Evolutionary conservation across 2,113 vertebrate species (phyloP), one percentile per base, ranked within the genome.

Genomic region (Sinocyclocheilus grahami): DNA sequence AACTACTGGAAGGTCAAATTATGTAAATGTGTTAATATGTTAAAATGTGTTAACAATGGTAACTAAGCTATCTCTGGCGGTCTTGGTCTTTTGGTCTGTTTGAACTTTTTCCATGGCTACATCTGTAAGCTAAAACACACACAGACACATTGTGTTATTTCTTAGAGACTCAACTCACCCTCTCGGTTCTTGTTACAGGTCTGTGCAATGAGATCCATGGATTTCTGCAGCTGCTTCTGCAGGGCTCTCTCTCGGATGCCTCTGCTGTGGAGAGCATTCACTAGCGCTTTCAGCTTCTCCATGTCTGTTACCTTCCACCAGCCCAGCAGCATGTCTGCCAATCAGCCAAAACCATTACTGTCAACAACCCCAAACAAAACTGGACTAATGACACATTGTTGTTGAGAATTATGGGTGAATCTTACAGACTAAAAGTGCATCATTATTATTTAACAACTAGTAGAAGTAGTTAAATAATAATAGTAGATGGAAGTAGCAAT

Each of bases 241-340:
- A 99, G 96, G 85, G 95, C 95, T 89, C 97, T 97, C 94, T 99
- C 98, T 93, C 98, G 93, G 91, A 97, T 95, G 91, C 98, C 98
- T 91, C 98, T 95, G 92, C 96, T 95, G 94, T 99, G 97, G 10
- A 99, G 95, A 55, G 96, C 95, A 90, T 94, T 95, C 86, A 96
- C 94, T 90, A 99, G 94, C 88, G 95, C 92, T 92, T 97, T 96
- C 87, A 99, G 93, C 93, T 98, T 95, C 85, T 97, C 97, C 0
- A 96, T 95, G 92, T 98, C 97, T 89, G 96, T 96, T 89, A 99
- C 97, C 87, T 97, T 96, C 98, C 98, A 99, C 98, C 98, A 99
- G 77, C 98, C 97, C 90, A 95, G 95, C 85, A 97, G 95, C 97
- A 97, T 95, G 94, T 98, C 98, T 99, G 91, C 39, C n/a, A 81